phyloP scores from a whole-genome alignment of 2,113 vertebrate species.

The Beaufortia kweichowensis region DNA sequence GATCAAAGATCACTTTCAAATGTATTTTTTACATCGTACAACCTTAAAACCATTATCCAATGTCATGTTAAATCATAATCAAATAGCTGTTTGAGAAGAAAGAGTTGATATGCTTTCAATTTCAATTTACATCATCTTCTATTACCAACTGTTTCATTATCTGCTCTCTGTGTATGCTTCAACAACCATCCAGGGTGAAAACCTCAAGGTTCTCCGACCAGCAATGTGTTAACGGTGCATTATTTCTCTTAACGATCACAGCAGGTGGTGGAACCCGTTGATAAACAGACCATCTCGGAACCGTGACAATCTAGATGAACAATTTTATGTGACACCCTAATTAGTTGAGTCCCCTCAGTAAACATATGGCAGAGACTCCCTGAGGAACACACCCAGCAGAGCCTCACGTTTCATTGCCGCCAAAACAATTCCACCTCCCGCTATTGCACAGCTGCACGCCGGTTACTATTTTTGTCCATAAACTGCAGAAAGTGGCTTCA shows the following conservation, averaged over 20 bases:
- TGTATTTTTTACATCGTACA: too few relatives aligned
- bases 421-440: slow-evolving; percentile 1
- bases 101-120: neutral
- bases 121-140: neutral
- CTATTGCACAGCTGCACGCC: neutral
- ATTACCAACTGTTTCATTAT: neutral
- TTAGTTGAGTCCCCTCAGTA: slow-evolving; percentile 17
- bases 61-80: too few relatives aligned
- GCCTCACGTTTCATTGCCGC: slow-evolving; percentile 22
- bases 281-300: neutral
- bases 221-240: neutral
- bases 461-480: neutral
- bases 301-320: slow-evolving; percentile 18
- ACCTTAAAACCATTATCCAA: too few relatives aligned
- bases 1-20: too few relatives aligned
- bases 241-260: slow-evolving; percentile 15
- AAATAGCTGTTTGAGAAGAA: too few relatives aligned
- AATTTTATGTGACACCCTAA: slow-evolving; percentile 16
- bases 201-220: neutral
- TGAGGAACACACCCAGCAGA: slow-evolving; percentile 4
- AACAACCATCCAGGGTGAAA: neutral
- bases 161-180: neutral
- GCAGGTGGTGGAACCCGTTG: slow-evolving; percentile 10
- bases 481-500: neutral
- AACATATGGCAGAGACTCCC: slow-evolving; percentile 29